Conservation (phyloP, 2,888 invertebrate genomes). For the Trimorus sp. region DNA sequence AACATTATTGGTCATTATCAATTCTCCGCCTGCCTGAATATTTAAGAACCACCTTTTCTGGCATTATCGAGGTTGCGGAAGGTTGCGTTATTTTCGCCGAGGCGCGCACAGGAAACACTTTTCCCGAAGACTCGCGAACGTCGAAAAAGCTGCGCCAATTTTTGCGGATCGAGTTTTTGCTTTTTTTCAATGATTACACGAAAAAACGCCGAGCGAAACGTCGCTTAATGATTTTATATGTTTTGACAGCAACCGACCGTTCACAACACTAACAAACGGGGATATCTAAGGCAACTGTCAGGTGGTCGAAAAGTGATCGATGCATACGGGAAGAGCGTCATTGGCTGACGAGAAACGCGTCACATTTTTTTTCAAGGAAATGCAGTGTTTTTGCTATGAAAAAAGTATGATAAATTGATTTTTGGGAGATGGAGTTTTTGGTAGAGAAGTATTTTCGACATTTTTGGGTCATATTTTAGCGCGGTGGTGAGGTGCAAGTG, state of each 20-base stretch:
- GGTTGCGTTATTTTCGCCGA: constrained; percentile 20
- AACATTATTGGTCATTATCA: constrained; percentile 3
- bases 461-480: too few relatives aligned
- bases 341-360: background rate
- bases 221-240: constrained; percentile 27
- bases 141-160: too few relatives aligned
- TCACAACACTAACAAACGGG: constrained; percentile 40
- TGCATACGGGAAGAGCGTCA: background rate
- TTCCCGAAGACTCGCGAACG: too few relatives aligned
- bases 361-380: background rate
- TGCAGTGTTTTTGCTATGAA: too few relatives aligned
- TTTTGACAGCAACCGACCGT: constrained; percentile 43
- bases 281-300: constrained; percentile 54
- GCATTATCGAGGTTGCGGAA: constrained; percentile 24
- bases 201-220: background rate
- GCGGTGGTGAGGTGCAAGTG: too few relatives aligned
- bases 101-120: background rate
- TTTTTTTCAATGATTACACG: background rate
- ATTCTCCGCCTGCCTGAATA: constrained; percentile 1
- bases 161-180: too few relatives aligned
- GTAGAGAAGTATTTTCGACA: too few relatives aligned
- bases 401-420: too few relatives aligned
- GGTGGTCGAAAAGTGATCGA: constrained; percentile 36
- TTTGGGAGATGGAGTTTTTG: too few relatives aligned
- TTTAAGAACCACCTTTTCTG: constrained; percentile 8